Evolutionary conservation across 2,888 invertebrate species (phyloP).

Genomic region (Scelioninae gen. 1): DNA sequence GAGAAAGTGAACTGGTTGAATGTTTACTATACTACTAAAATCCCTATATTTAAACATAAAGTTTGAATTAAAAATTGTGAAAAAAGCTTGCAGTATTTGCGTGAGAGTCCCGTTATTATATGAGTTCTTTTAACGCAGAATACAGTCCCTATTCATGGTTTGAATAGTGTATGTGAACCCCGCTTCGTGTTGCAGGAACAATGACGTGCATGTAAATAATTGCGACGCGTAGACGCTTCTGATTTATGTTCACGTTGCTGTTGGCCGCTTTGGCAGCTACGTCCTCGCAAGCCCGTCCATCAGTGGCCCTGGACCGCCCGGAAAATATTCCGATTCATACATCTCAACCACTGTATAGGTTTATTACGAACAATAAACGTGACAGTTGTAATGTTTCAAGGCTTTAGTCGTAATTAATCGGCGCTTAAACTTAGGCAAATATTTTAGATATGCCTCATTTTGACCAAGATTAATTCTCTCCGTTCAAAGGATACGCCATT

Average conservation of each 20-base stretch:
- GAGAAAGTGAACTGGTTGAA: too few species aligned
- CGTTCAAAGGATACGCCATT: too few species aligned
- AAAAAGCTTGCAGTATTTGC: slow-evolving; percentile 22
- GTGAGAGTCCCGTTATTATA: slow-evolving; percentile 29
- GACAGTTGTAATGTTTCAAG: slow-evolving; percentile 54
- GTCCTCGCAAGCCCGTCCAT: slow-evolving; percentile 65
- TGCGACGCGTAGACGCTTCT: slow-evolving; percentile 60
- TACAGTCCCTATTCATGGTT: slow-evolving; percentile 44
- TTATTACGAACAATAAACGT: slow-evolving; percentile 59
- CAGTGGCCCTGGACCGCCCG: slow-evolving; percentile 42
- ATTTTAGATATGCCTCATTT: slow-evolving; percentile 37
- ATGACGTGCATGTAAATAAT: slow-evolving; percentile 66
- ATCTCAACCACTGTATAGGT: slow-evolving; percentile 42
- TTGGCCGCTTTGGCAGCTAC: slow-evolving; percentile 48
- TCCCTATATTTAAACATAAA: too few species aligned
- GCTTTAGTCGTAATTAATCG: slow-evolving; percentile 51
- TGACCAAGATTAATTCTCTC: too few species aligned
- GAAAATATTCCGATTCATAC: slow-evolving; percentile 62
- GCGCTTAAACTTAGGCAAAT: slow-evolving; percentile 27
- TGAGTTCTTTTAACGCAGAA: slow-evolving; percentile 23
- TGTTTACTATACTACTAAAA: too few species aligned
- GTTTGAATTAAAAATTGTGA: too few species aligned
- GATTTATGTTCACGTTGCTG: slow-evolving; percentile 61
- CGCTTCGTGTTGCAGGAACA: slow-evolving; percentile 43
- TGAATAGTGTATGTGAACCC: slow-evolving; percentile 13